These are phyloP conservation scores for Heterochromis multidens DNA, from an alignment of 2,113 vertebrate genomes.

Conservation along the genomic window DNA sequence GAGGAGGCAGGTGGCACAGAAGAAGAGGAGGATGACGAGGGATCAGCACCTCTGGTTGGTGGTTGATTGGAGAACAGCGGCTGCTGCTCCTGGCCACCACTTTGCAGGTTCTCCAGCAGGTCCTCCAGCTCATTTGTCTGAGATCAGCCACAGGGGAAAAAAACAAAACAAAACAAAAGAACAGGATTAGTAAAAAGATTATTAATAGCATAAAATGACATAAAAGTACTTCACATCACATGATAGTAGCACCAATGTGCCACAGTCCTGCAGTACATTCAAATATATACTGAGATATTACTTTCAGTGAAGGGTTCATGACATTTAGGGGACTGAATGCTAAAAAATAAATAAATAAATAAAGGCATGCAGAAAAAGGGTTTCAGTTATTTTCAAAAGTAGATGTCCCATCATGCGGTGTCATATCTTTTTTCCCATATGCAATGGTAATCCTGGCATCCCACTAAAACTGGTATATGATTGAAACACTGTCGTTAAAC, in stretches of 20 bases:
- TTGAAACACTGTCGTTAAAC: not conserved
- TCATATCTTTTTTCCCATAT: not conserved
- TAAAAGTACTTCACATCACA: not conserved
- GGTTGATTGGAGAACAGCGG: slow-evolving; percentile 75
- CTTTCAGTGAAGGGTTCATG: not conserved
- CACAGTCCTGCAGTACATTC: not conserved
- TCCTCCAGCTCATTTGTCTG: slow-evolving; percentile 93
- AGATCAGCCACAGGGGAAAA: not conserved
- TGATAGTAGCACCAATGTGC: not conserved
- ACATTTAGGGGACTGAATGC: not conserved
- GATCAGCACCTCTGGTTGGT: slow-evolving; percentile 66
- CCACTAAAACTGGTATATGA: not conserved
- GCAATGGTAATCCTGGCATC: not conserved
- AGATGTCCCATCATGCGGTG: not conserved
- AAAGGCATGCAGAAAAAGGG: not conserved
- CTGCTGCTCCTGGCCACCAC: slow-evolving; percentile 84
- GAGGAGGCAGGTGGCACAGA: slow-evolving; percentile 62
- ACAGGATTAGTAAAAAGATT: not conserved
- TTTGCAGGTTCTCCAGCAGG: slow-evolving; percentile 94
- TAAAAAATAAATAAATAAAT: not conserved
- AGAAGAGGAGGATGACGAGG: slow-evolving; percentile 61
- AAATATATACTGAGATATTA: not conserved
- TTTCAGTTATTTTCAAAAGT: no score
- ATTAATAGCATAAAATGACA: not conserved
- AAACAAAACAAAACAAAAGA: no score